These are phyloP conservation scores for Alsophila aescularia DNA, from an alignment of 2,888 invertebrate genomes.

Conservation along the genomic window DNA sequence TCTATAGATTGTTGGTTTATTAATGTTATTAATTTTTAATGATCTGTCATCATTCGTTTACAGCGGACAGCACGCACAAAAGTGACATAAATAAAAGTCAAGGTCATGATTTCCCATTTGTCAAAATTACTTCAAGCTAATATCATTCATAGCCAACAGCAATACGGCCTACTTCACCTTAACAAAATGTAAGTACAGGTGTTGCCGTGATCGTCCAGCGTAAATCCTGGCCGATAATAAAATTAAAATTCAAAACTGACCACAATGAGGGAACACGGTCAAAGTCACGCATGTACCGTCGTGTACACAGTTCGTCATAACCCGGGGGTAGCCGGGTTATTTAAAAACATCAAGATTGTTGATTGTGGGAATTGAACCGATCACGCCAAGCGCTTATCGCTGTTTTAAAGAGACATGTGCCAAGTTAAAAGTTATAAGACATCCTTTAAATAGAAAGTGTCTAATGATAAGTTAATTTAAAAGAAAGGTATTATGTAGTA, in stretches of 20 bases:
- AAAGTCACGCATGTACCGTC: conserved; percentile 1
- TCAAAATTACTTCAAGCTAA: background rate
- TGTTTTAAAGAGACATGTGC: background rate
- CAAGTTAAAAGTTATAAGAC: no score
- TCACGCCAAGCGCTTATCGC: background rate
- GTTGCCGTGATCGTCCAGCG: conserved; percentile 6
- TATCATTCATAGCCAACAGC: background rate
- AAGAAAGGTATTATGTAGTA: no score
- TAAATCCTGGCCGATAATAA: conserved; percentile 12
- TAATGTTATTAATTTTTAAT: no score
- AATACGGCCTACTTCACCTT: background rate
- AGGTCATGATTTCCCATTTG: no score
- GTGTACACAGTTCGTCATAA: background rate
- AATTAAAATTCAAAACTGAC: conserved; percentile 14
- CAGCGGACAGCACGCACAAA: background rate
- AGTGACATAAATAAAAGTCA: background rate
- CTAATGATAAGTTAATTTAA: no score
- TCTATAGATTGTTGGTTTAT: no score
- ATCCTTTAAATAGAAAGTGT: no score
- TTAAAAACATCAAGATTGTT: conserved; percentile 5
- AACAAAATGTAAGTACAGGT: background rate
- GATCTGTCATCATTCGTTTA: no score
- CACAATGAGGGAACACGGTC: background rate
- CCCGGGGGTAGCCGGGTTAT: background rate
- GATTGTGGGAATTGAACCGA: conserved; percentile 18